A percentile compares a stretch with the other conserved stretches of the same genome.
Evolutionary conservation across 2,113 vertebrate species (phyloP).

Genomic region (Podiceps cristatus): DNA sequence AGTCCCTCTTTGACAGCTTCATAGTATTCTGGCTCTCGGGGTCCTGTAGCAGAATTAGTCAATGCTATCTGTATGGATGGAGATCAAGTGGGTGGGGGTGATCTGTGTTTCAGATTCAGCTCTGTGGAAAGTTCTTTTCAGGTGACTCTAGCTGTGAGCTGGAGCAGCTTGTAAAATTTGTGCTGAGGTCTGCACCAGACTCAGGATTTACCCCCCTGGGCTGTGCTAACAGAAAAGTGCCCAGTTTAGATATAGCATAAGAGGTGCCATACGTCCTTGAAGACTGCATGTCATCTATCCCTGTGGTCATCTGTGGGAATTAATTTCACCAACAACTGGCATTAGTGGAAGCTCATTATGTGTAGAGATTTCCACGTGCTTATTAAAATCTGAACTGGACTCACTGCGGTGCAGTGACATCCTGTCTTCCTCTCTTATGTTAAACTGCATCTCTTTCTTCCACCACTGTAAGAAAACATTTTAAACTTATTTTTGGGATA

Average conservation of each 20-base stretch:
- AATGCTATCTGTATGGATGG: background rate
- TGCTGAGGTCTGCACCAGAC: background rate
- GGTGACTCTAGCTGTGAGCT: background rate
- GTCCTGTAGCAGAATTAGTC: background rate
- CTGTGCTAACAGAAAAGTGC: background rate
- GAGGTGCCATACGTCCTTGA: background rate
- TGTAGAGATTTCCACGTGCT: background rate
- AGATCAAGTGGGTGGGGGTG: background rate
- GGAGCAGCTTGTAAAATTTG: background rate
- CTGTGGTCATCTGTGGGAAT: background rate
- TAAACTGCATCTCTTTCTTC: background rate
- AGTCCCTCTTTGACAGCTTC: rapidly evolving
- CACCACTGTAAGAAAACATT: background rate
- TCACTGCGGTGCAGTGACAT: background rate
- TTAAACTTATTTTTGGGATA: background rate
- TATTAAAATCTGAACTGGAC: background rate
- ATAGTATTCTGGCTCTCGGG: background rate
- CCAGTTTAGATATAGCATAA: background rate
- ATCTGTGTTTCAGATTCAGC: background rate
- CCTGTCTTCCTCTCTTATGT: background rate
- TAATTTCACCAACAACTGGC: background rate
- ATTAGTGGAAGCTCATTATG: background rate
- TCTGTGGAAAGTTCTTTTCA: background rate
- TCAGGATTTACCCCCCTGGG: background rate
- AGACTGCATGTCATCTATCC: background rate